Evolutionary conservation across 1,140 invertebrate species (phyloP).

Genomic region (Muscidifurax raptorellus): DNA sequence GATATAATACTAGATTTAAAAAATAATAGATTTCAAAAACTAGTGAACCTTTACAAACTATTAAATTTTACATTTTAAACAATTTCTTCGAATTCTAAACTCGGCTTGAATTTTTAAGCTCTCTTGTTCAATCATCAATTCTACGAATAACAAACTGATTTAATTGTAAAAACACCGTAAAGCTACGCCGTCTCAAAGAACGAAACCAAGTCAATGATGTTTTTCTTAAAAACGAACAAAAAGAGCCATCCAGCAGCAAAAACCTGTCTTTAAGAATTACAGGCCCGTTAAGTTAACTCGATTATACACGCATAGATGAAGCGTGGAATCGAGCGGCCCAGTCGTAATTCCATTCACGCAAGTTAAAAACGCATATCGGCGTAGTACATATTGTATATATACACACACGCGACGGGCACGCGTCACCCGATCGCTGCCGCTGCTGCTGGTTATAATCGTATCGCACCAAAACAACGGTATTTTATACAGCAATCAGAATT

Average conservation of each 20-base stretch:
- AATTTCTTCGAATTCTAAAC: too few species aligned
- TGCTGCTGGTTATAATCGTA: background rate
- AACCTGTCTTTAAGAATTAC: background rate
- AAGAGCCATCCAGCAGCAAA: background rate
- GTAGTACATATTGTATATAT: too few species aligned
- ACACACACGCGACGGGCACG: background rate
- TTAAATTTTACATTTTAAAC: too few species aligned
- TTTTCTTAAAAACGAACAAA: background rate
- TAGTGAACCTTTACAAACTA: too few species aligned
- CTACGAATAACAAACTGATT: too few species aligned
- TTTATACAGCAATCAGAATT: background rate
- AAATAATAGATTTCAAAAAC: too few species aligned
- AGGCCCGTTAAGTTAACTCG: background rate
- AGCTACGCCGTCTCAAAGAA: background rate
- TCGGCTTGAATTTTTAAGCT: too few species aligned
- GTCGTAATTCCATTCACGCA: background rate
- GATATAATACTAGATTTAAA: too few species aligned
- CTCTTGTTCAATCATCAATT: too few species aligned
- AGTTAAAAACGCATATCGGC: background rate
- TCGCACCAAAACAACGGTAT: conserved; percentile 6
- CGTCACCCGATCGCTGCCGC: background rate
- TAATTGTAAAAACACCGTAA: too few species aligned
- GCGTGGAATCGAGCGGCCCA: background rate
- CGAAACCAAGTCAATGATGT: background rate
- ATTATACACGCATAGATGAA: background rate